A percentile compares a stretch with the other conserved stretches of the same genome.
Evolutionary conservation across 2,888 invertebrate genomes (phyloP).

Genomic region (Troglohyphantes excavatus): DNA sequence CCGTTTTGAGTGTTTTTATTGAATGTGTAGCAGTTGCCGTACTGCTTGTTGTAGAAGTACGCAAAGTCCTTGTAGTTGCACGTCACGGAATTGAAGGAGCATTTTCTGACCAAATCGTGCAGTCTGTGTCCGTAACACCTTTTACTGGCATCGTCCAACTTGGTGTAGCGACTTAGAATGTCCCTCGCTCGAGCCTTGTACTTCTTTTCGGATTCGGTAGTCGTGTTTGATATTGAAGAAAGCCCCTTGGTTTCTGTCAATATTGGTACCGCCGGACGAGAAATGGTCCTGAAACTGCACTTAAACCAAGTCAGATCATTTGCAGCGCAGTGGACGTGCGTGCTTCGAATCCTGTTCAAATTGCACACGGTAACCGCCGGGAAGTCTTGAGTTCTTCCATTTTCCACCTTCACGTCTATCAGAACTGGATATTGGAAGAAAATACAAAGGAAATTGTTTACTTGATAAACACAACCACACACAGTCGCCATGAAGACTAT

Average conservation of each 20-base stretch:
- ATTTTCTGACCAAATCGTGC: not conserved
- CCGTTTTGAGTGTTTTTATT: not conserved
- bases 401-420: not conserved
- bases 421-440: slow-evolving; percentile 16
- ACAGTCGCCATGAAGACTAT: not conserved
- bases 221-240: not conserved
- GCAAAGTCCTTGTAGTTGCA: slow-evolving; percentile 19
- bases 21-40: slow-evolving; percentile 64
- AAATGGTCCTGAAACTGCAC: too few relatives aligned
- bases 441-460: not conserved
- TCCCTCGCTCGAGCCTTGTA: not conserved
- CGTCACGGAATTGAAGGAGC: slow-evolving; percentile 14
- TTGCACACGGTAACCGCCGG: slow-evolving; percentile 80
- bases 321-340: not conserved
- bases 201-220: not conserved
- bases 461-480: not conserved
- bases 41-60: slow-evolving; percentile 26
- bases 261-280: too few relatives aligned
- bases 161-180: slow-evolving; percentile 11
- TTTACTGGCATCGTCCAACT: not conserved
- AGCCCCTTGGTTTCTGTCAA: not conserved
- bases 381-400: slow-evolving; percentile 44
- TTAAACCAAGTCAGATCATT: too few relatives aligned
- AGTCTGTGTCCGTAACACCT: slow-evolving; percentile 36
- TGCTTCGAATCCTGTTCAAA: slow-evolving; percentile 55